Conservation (phyloP, 2,797 vertebrate genomes). For the Enteromius viviparus region DNA sequence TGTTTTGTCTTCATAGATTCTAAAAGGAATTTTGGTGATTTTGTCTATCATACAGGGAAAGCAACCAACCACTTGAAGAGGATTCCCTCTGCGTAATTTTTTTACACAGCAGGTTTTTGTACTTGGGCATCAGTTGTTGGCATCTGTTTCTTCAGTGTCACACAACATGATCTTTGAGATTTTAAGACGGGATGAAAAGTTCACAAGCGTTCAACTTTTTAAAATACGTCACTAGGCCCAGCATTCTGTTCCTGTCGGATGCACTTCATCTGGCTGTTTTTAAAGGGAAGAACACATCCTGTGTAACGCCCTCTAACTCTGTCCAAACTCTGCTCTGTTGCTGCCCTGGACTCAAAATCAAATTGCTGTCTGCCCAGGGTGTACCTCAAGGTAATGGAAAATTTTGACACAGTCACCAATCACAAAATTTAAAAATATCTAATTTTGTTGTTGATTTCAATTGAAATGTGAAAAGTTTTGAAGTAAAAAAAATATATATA, state of each 20-base stretch:
- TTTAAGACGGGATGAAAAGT: not conserved
- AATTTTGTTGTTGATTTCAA: not conserved
- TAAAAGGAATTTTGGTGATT: not conserved
- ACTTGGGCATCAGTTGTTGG: not conserved
- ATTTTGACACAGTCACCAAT: not conserved
- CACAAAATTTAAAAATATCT: not conserved
- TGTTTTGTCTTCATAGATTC: not conserved
- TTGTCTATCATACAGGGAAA: not conserved
- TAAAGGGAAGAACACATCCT: constrained; percentile 28
- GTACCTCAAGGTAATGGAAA: not conserved
- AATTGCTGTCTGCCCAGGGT: constrained; percentile 1
- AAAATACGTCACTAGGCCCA: not conserved
- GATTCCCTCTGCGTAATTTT: not conserved
- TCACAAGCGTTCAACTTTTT: not conserved
- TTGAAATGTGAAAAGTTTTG: not conserved
- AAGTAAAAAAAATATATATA: not conserved
- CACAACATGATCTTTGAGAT: not conserved
- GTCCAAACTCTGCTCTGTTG: constrained; percentile 2
- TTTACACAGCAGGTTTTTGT: not conserved
- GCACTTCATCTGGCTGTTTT: constrained; percentile 6
- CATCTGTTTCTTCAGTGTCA: not conserved
- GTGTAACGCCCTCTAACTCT: constrained; percentile 22
- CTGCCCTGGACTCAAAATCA: not conserved
- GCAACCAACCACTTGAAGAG: not conserved
- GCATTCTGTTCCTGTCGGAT: constrained; percentile 10